Percentiles rank a stretch among this genome's conserved stretches.
Conservation (phyloP, 2,797 vertebrate species). For the Meriones psammophilus region DNA sequence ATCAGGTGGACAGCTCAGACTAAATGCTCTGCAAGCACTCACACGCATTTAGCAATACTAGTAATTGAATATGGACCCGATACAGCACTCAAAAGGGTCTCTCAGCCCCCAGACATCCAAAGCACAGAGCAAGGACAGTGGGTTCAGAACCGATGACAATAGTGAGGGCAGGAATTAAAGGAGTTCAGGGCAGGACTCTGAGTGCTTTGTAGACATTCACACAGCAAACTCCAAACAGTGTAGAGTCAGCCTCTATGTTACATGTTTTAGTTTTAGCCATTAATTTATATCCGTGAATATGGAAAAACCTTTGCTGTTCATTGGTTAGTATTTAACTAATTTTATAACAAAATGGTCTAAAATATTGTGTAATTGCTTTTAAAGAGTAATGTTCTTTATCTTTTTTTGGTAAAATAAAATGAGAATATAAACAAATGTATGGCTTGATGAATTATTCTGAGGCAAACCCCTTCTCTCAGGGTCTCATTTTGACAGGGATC, state of each 20-base stretch:
- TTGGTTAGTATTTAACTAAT: neutral
- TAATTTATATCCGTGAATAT: neutral
- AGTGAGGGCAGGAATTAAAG: neutral
- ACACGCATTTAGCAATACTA: neutral
- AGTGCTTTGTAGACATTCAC: neutral
- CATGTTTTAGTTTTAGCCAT: neutral
- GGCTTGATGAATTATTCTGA: neutral
- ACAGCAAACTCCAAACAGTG: neutral
- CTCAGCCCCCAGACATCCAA: neutral
- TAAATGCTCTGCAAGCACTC: neutral
- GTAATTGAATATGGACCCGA: neutral
- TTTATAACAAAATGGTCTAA: neutral
- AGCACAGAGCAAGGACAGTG: neutral
- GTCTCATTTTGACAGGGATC: neutral
- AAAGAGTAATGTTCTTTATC: neutral
- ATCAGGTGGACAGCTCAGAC: neutral
- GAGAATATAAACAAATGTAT: neutral
- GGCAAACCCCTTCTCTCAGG: rapidly evolving
- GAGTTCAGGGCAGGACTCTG: neutral
- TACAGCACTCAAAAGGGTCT: neutral
- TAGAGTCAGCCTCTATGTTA: neutral
- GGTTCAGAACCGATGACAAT: neutral
- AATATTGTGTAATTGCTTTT: neutral
- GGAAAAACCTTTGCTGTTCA: neutral
- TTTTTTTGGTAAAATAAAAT: neutral